Evolutionary conservation across 2,797 vertebrate genomes (phyloP), one percentile per base, ranked within the genome.

Genomic region (Falco cherrug): DNA sequence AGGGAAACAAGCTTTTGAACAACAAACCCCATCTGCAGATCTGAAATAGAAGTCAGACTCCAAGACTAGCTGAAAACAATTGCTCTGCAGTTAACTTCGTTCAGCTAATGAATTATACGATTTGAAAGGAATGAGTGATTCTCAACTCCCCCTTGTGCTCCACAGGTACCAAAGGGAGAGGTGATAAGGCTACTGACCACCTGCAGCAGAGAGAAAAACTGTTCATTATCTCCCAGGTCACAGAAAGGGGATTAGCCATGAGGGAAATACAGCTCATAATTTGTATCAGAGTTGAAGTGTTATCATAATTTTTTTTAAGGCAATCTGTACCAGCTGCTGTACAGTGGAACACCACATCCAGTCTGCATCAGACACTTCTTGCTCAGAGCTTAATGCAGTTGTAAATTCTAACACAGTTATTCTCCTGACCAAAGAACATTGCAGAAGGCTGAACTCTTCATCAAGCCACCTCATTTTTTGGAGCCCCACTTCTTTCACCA

Each of bases 61-160:
- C 43, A 63, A 45, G 16, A 78, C 64, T 35, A 70, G 28, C 16
- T 84, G 39, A 79, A 74, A 96, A 84, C 24, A 88, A 75, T 6
- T 68, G 56, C 10, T 94, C 74, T 67, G 77, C 19, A 63, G 88
- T 89, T 76, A 54, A 73, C 64, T 87, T 69, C 1, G 1, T 51
- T 93, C 80, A 93, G 94, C 59, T 87, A 94, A 79, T 84, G 28
- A 94, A 96, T 82, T 86, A 75, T 11, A 78, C 11, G 48, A 51
- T 82, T 76, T 76, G 35, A 95, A 93, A 92, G 80, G 43, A 90
- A 84, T 13, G 37, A 95, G 24, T 51, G 65, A 84, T 77, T 90
- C 20, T 68, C n/a, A 83, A 17, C 48, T 93, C 45, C 53, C 69
- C 12, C 61, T 89, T 48, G 48, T 53, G 83, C 51, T 95, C 60